These are phyloP conservation scores for Drosophila pegasa DNA, from an alignment of 2,888 invertebrate genomes.

Conservation along the genomic window DNA sequence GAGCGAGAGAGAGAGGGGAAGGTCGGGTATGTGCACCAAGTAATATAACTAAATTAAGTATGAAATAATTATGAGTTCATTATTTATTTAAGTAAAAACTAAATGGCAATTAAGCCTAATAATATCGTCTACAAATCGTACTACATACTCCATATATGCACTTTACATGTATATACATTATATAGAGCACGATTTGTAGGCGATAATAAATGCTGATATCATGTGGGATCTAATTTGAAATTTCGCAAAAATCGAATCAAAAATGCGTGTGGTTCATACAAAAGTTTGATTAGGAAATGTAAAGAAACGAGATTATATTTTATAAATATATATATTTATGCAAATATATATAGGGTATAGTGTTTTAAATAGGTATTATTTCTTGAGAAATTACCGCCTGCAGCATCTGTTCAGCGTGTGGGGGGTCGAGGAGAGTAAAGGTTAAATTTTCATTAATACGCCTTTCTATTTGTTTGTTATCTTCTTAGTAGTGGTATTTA, in stretches of 20 bases:
- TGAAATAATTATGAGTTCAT: constrained; percentile 36
- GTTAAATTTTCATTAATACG: constrained; percentile 72
- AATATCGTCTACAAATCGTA: background rate
- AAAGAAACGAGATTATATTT: constrained; percentile 41
- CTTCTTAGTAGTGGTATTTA: constrained; percentile 6
- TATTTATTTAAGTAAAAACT: constrained; percentile 20
- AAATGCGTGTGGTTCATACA: constrained; percentile 51
- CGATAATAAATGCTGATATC: constrained; percentile 42
- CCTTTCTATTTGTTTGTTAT: constrained; percentile 23
- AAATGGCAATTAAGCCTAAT: constrained; percentile 54
- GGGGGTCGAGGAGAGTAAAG: constrained; percentile 63
- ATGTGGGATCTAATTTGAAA: constrained; percentile 58
- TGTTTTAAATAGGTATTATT: constrained; percentile 23
- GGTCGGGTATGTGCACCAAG: constrained; percentile 32
- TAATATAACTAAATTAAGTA: constrained; percentile 32
- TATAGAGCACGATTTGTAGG: constrained; percentile 16
- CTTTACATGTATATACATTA: constrained; percentile 6
- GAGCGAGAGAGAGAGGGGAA: background rate
- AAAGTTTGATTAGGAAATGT: constrained; percentile 50
- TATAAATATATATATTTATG: constrained; percentile 21
- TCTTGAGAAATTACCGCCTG: constrained; percentile 80
- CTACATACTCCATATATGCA: constrained; percentile 12
- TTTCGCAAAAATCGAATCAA: constrained; percentile 46
- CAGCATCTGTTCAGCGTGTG: constrained; percentile 83
- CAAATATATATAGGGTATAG: constrained; percentile 3